Conservation (phyloP, 2,113 vertebrate genomes). For the Rhabdomys dilectus region DNA sequence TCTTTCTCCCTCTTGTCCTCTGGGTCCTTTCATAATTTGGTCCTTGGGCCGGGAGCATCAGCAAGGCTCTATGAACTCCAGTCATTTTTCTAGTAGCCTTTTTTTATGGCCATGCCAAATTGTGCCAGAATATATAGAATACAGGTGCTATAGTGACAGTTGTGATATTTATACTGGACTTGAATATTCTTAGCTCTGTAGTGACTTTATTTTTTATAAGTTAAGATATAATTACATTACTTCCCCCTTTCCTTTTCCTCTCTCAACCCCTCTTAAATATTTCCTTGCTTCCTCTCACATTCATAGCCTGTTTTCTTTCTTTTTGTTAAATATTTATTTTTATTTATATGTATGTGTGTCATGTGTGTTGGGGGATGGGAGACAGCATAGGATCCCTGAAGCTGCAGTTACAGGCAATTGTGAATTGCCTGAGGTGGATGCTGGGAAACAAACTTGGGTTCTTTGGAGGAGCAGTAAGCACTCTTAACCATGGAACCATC, state of each 20-base stretch:
- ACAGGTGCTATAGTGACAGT: neutral
- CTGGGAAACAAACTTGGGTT: neutral
- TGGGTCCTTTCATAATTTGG: neutral
- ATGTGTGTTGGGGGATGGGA: neutral
- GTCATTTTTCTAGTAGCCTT: neutral
- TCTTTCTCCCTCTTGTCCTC: neutral
- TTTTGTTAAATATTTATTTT: neutral
- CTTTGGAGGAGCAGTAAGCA: neutral
- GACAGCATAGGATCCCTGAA: neutral
- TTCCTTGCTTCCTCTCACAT: neutral
- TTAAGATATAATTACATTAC: neutral
- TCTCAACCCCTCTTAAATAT: neutral
- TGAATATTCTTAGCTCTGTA: neutral
- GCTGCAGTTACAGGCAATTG: neutral
- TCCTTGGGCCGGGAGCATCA: neutral
- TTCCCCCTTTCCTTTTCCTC: neutral
- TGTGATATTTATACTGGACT: neutral
- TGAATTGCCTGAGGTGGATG: neutral
- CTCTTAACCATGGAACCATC: neutral
- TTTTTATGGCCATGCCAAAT: neutral
- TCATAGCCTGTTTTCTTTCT: neutral
- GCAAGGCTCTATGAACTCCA: neutral
- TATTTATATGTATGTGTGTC: neutral
- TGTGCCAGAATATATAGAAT: neutral
- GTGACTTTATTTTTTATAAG: neutral